Percentiles rank a stretch among this genome's conserved stretches.
Evolutionary conservation across 2,113 vertebrate species (phyloP).

Genomic region (Coptodon rendalli): DNA sequence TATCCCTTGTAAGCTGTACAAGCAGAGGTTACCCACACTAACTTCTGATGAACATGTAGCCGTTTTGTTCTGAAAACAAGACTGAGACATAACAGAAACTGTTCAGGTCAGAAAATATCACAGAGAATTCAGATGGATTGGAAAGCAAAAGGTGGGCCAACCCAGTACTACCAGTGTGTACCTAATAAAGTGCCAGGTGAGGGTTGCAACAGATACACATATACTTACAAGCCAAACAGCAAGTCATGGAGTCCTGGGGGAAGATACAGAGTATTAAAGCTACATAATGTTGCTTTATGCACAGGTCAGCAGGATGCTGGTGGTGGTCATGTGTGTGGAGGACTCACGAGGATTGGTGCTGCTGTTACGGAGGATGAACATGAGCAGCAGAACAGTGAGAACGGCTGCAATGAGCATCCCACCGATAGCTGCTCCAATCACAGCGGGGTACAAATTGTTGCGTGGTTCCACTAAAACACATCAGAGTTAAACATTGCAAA

Average conservation of each 20-base stretch:
- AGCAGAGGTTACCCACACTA: not conserved
- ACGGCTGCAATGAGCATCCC: slow-evolving; percentile 78
- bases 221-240: slow-evolving; percentile 80
- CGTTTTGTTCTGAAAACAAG: not conserved
- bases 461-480: slow-evolving; percentile 76
- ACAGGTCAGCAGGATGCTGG: not conserved
- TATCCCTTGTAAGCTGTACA: not conserved
- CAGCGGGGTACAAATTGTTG: slow-evolving; percentile 75
- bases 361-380: slow-evolving; percentile 77
- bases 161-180: not conserved
- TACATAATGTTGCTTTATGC: not conserved
- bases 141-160: not conserved
- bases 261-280: not conserved
- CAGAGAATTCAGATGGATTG: not conserved
- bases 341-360: slow-evolving; percentile 81
- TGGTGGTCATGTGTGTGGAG: not conserved
- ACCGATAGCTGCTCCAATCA: slow-evolving; percentile 78
- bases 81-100: not conserved
- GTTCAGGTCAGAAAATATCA: not conserved
- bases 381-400: slow-evolving; percentile 70
- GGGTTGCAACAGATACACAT: not conserved
- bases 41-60: not conserved
- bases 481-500: slow-evolving; percentile 56
- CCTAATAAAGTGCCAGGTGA: not conserved
- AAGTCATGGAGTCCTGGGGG: slow-evolving; percentile 77